Percentiles rank a stretch among this genome's conserved stretches.
phyloP scores from a whole-genome alignment of 2,888 invertebrate species.

The Cosmorhoe ocellata region DNA sequence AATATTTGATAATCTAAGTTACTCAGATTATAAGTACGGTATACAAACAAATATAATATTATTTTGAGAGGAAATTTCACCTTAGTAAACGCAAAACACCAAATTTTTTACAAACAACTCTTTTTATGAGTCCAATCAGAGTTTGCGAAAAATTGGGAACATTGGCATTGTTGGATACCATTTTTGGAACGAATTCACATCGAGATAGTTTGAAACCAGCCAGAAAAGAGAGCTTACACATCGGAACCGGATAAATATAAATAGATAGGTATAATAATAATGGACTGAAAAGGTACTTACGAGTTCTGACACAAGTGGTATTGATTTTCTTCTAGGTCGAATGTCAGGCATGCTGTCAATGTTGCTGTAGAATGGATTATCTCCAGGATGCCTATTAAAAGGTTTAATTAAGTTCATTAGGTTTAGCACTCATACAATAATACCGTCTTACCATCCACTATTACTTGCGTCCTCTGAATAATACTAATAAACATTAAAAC shows the following conservation, averaged over 20 bases:
- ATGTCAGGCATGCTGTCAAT: slow-evolving; percentile 99
- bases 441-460: slow-evolving; percentile 1
- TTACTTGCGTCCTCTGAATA: neutral
- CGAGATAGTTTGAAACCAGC: slow-evolving; percentile 60
- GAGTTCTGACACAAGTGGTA: slow-evolving; percentile 99
- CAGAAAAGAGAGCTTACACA: slow-evolving; percentile 53
- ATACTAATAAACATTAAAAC: neutral
- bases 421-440: too few species aligned
- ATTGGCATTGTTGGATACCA: slow-evolving; percentile 2
- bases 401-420: slow-evolving; percentile 5
- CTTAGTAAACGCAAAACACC: too few species aligned
- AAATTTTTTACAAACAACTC: too few species aligned
- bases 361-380: slow-evolving; percentile 99
- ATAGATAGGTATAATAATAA: slow-evolving; percentile 43
- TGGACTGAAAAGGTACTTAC: slow-evolving; percentile 85
- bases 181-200: slow-evolving; percentile 21
- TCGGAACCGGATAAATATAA: slow-evolving; percentile 51
- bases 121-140: too few species aligned
- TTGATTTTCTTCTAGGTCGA: slow-evolving; percentile 97
- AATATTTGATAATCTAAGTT: slow-evolving; percentile 1
- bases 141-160: too few species aligned
- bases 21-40: too few species aligned
- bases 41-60: too few species aligned
- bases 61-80: too few species aligned
- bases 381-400: slow-evolving; percentile 89